These are phyloP conservation scores for Notoglanidium macrostoma DNA, from an alignment of 2,797 vertebrate species.

Conservation along the genomic window DNA sequence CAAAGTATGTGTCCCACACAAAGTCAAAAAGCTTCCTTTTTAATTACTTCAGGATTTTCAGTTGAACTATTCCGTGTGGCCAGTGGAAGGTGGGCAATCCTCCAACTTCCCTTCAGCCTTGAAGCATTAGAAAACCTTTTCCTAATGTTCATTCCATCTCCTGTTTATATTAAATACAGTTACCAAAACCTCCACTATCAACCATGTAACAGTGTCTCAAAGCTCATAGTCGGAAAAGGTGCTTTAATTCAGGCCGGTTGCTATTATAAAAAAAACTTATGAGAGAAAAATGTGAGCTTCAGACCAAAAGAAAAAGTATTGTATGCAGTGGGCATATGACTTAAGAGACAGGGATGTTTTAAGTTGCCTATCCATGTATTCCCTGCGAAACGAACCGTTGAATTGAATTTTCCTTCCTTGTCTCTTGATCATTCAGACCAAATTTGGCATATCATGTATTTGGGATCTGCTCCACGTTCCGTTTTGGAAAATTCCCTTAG, in stretches of 20 bases:
- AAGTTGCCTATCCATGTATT: not conserved
- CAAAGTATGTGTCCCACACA: not conserved
- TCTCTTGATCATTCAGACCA: constrained; percentile 6
- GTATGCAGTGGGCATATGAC: not conserved
- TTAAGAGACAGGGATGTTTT: not conserved
- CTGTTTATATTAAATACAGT: constrained; percentile 18
- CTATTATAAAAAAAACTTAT: not conserved
- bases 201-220: not conserved
- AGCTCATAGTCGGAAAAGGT: not conserved
- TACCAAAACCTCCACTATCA: constrained; percentile 32
- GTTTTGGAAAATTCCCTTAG: constrained; percentile 39
- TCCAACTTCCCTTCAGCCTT: constrained; percentile 7
- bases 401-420: constrained; percentile 5
- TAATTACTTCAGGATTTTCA: constrained; percentile 11
- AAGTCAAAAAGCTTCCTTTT: constrained; percentile 11
- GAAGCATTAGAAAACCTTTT: not conserved
- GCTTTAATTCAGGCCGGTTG: not conserved
- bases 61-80: constrained; percentile 18
- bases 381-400: constrained; percentile 11
- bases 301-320: not conserved
- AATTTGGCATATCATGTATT: constrained; percentile 28
- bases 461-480: constrained; percentile 43
- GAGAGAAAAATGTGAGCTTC: not conserved
- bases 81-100: not conserved
- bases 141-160: constrained; percentile 26